Evolutionary conservation across 2,888 invertebrate genomes (phyloP), one percentile per base, ranked within the genome.

Genomic region (Andrena dorsata): DNA sequence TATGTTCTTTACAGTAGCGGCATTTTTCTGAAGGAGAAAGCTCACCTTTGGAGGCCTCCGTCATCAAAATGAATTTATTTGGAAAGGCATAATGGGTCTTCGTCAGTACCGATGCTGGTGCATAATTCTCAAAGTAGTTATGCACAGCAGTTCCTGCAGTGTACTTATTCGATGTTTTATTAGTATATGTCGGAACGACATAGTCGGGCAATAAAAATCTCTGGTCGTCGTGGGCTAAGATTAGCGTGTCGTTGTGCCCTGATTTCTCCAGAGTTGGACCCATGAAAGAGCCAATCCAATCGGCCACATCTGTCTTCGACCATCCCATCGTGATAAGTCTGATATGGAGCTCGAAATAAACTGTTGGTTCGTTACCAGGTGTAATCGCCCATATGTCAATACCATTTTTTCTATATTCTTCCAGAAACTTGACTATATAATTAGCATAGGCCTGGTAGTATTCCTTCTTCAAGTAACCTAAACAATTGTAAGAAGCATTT

Each of bases 61-160:
- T 98, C 28, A 96, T 96, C 7, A 98, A 92, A 10, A 98, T 94
- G 81, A 97, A 96, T 92, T 97, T 96, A 80, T 96, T 94, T 0
- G 97, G 97, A 92, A 95, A 96, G 58, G 93, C 92, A 0, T 94
- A 88, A 86, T 96, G 96, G 0, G 97, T 95, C 53, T 91, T 86
- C 16, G 95, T 95, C n/a, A 98, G 94, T 30, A 96, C 93, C 13
- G 89, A 89, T 0, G 96, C 92, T 0, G 96, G 95, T 41, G 96
- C 92, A 41, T 96, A 92, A 47, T 93, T 92, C 93, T 98, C 97
- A 80, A 95, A 95, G 93, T 98, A 98, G 96, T 97, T 98, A 93
- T 98, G 98, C 3, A 98, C 94, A 0, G 96, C 97, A 49, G 98
- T 95, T 0, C 98, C 98, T 89, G 96, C 96, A 0, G 98, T 94